Percentiles rank a stretch among this genome's conserved stretches.
Evolutionary conservation across 2,888 invertebrate genomes (phyloP).

Genomic region (Amblyteles armatorius): DNA sequence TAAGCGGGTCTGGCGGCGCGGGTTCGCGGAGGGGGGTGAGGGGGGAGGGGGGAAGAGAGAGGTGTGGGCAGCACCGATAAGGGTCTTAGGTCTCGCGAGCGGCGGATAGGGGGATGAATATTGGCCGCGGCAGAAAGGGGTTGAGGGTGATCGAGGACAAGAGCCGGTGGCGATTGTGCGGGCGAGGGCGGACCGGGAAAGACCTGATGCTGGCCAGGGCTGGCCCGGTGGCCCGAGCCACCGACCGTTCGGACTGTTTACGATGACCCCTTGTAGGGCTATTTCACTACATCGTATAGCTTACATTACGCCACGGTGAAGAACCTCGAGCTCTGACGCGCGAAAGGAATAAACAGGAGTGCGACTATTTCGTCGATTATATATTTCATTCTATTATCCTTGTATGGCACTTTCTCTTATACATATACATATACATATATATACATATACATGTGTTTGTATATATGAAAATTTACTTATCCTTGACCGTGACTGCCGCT

Average conservation of each 20-base stretch:
- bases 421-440: too few species aligned
- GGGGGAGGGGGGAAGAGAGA: constrained; percentile 59
- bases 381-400: constrained; percentile 32
- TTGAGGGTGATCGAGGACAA: constrained; percentile 46
- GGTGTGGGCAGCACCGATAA: constrained; percentile 79
- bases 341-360: constrained; percentile 64
- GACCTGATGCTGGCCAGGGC: constrained; percentile 30
- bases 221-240: constrained; percentile 46
- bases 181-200: constrained; percentile 34
- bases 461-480: constrained; percentile 40
- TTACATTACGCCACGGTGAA: constrained; percentile 7
- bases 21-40: constrained; percentile 9
- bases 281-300: constrained; percentile 19
- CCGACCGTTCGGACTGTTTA: constrained; percentile 60
- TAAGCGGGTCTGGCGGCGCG: constrained; percentile 51
- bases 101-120: constrained; percentile 60
- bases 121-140: constrained; percentile 46
- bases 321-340: constrained; percentile 35
- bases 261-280: constrained; percentile 52
- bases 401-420: constrained; percentile 1
- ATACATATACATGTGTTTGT: constrained; percentile 12
- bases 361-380: constrained; percentile 36
- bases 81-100: constrained; percentile 74
- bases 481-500: constrained; percentile 41
- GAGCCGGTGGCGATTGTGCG: constrained; percentile 35